A percentile compares a stretch with the other conserved stretches of the same genome.
Conservation (phyloP, 1,140 invertebrate species). For the Mya arenaria region DNA sequence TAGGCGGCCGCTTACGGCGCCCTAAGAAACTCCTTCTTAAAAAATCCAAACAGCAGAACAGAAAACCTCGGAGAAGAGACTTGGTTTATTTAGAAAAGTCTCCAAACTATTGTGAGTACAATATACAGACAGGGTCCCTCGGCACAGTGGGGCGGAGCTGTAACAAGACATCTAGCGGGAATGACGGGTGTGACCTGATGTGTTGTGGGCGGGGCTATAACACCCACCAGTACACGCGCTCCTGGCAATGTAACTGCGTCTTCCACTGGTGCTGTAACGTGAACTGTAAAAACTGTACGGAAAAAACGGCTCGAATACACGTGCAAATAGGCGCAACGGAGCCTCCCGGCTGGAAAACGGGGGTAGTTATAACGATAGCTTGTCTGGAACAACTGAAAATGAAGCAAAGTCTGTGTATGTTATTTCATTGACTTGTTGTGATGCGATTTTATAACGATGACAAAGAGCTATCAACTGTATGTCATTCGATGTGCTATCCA, state of each 20-base stretch:
- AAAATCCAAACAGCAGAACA: conserved; percentile 85
- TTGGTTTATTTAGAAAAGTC: conserved; percentile 94
- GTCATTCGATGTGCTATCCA: too few relatives aligned
- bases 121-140: conserved; percentile 82
- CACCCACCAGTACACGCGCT: conserved; percentile 79
- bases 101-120: conserved; percentile 95
- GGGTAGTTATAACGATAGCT: too few relatives aligned
- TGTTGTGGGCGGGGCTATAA: conserved; percentile 84
- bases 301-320: conserved; percentile 80
- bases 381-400: too few relatives aligned
- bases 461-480: too few relatives aligned
- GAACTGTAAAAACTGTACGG: conserved; percentile 81
- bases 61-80: conserved; percentile 84
- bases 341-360: too few relatives aligned
- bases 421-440: too few relatives aligned
- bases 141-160: conserved; percentile 81
- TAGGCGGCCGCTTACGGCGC: conserved; percentile 67
- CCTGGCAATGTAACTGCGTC: conserved; percentile 82
- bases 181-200: conserved; percentile 83
- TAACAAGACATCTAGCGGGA: conserved; percentile 79
- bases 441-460: too few relatives aligned
- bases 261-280: conserved; percentile 83
- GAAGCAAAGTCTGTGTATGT: too few relatives aligned
- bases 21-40: conserved; percentile 81
- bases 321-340: conserved; percentile 81